Percentiles rank a stretch among this genome's conserved stretches.
phyloP scores from a whole-genome alignment of 2,888 invertebrate species.

The Coleophora flavipennella region DNA sequence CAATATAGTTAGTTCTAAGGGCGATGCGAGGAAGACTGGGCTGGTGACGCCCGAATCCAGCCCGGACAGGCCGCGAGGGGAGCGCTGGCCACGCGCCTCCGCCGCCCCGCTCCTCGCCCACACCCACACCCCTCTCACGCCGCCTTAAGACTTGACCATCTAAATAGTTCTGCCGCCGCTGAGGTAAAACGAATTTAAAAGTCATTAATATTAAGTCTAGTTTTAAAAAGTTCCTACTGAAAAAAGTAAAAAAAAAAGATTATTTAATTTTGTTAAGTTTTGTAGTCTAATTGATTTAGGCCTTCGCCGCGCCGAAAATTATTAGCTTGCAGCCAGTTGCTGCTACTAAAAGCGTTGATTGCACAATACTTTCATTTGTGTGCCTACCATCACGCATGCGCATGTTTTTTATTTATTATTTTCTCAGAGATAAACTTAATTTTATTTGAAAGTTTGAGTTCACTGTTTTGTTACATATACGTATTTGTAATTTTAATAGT shows the following conservation, averaged over 20 bases:
- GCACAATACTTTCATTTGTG: background rate
- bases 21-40: constrained; percentile 33
- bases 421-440: constrained; percentile 3
- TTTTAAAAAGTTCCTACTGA: constrained; percentile 49
- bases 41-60: constrained; percentile 64
- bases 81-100: constrained; percentile 13
- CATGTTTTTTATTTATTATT: background rate
- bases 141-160: constrained; percentile 8
- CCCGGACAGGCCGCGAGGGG: constrained; percentile 23
- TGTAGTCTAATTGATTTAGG: constrained; percentile 11
- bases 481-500: background rate
- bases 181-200: constrained; percentile 41
- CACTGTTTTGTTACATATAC: background rate
- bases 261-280: constrained; percentile 20
- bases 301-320: background rate
- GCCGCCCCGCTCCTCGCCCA: constrained; percentile 19
- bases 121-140: constrained; percentile 16
- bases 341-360: background rate
- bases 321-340: no score
- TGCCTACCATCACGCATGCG: background rate
- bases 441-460: constrained; percentile 2
- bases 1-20: constrained; percentile 34
- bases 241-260: constrained; percentile 29
- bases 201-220: constrained; percentile 36
- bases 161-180: background rate